These are phyloP conservation scores for Zophobas atratus DNA, from an alignment of 1,140 invertebrate species.

Conservation along the genomic window DNA sequence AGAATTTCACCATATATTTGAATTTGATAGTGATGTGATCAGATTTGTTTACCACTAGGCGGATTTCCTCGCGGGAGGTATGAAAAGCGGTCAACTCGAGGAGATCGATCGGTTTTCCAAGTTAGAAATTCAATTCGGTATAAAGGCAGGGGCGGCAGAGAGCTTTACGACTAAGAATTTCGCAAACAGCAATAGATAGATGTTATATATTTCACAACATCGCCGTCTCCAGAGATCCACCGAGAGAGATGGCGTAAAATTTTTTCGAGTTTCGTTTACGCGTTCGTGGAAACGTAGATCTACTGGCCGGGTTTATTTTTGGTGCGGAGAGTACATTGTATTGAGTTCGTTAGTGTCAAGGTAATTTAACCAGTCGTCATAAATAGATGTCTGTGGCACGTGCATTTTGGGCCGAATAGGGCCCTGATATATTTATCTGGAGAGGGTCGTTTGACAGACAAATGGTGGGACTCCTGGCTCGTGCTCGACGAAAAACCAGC, in stretches of 20 bases:
- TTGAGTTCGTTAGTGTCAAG: constrained; percentile 64
- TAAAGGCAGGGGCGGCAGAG: constrained; percentile 42
- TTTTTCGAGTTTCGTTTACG: constrained; percentile 48
- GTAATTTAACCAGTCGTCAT: constrained; percentile 66
- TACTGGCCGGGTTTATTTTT: constrained; percentile 49
- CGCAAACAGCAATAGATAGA: constrained; percentile 56
- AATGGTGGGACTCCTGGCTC: constrained; percentile 62
- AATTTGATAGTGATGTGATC: constrained; percentile 3
- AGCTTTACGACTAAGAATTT: constrained; percentile 54
- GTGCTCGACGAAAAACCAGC: constrained; percentile 55
- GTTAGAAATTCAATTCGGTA: constrained; percentile 45
- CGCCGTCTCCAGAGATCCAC: constrained; percentile 40
- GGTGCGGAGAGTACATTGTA: constrained; percentile 46
- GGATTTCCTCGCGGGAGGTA: constrained; percentile 39
- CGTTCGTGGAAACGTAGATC: constrained; percentile 50
- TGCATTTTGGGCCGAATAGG: constrained; percentile 51
- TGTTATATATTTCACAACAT: constrained; percentile 55
- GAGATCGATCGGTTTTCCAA: constrained; percentile 46
- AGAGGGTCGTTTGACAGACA: constrained; percentile 64
- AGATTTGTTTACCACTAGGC: constrained; percentile 41
- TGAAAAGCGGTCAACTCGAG: constrained; percentile 38
- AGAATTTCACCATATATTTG: background rate
- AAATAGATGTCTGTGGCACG: constrained; percentile 61
- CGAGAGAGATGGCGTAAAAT: constrained; percentile 31
- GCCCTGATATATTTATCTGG: constrained; percentile 62